These are phyloP conservation scores for Epicauta chinensis DNA, from an alignment of 1,140 invertebrate genomes.

Conservation along the genomic window DNA sequence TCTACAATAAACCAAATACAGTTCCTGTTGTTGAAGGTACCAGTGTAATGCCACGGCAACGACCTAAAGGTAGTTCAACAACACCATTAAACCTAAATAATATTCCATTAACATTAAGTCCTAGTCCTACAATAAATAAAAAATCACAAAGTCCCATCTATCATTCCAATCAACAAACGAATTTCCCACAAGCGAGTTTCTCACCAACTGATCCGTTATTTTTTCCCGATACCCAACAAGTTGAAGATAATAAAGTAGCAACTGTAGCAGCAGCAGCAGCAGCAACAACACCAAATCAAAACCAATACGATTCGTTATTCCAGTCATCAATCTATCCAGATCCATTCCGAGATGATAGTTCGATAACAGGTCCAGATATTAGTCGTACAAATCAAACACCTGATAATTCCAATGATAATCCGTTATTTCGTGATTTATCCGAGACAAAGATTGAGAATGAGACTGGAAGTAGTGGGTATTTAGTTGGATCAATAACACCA, in stretches of 20 bases:
- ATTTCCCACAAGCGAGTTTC: slow-evolving; percentile 1
- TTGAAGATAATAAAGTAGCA: no score
- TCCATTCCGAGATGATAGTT: slow-evolving; percentile 51
- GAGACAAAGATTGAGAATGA: slow-evolving; percentile 24
- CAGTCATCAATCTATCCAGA: slow-evolving; percentile 52
- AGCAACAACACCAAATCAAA: slow-evolving; percentile 16
- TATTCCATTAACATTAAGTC: slow-evolving; percentile 45
- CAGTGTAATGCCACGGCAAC: slow-evolving; percentile 76
- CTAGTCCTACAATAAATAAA: slow-evolving; percentile 44
- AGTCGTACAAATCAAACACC: slow-evolving; percentile 7
- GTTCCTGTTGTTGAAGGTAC: slow-evolving; percentile 58
- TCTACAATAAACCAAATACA: slow-evolving; percentile 41
- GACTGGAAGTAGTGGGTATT: slow-evolving; percentile 33
- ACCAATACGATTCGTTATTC: slow-evolving; percentile 41
- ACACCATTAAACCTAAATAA: slow-evolving; percentile 42
- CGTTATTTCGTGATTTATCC: slow-evolving; percentile 28
- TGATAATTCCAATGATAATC: slow-evolving; percentile 20
- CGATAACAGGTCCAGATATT: background rate
- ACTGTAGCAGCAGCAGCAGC: slow-evolving; percentile 32
- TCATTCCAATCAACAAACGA: slow-evolving; percentile 20
- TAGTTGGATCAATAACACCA: slow-evolving; percentile 44
- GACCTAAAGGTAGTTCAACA: slow-evolving; percentile 62
- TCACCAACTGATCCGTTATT: background rate
- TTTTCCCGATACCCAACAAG: slow-evolving; percentile 27
- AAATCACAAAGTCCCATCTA: slow-evolving; percentile 38